Evolutionary conservation across 2,113 vertebrate genomes (phyloP).

Genomic region (Pluvianellus socialis): DNA sequence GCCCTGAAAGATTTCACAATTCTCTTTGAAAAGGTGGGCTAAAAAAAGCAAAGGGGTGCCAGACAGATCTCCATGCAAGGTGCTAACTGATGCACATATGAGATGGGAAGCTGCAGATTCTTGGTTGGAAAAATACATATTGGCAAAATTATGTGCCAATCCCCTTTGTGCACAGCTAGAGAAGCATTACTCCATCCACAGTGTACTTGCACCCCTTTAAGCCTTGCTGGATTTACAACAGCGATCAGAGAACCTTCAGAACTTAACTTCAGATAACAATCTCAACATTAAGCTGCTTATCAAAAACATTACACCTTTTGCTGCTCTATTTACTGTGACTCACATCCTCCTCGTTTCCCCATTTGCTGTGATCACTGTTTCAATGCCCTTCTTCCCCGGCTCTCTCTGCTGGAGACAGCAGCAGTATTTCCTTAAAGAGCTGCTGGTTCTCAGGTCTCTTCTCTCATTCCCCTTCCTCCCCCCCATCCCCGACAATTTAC

Average conservation of each 20-base stretch:
- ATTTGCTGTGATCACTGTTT: neutral
- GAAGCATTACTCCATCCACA: neutral
- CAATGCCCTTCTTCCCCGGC: neutral
- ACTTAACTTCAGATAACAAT: neutral
- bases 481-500: rapidly evolving
- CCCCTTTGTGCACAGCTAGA: neutral
- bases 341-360: neutral
- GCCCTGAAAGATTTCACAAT: neutral
- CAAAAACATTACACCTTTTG: neutral
- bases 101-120: neutral
- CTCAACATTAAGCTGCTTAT: neutral
- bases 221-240: neutral
- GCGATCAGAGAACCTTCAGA: neutral
- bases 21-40: neutral
- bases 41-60: neutral
- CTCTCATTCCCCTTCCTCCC: too few species aligned
- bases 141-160: neutral
- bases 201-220: neutral
- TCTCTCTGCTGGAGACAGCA: neutral
- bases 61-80: neutral
- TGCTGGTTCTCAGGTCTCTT: neutral
- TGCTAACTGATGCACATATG: neutral
- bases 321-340: neutral
- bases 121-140: neutral
- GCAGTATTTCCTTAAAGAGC: neutral